Conservation (phyloP, 2,888 invertebrate species). For the Thecocarcelia acutangulata region DNA sequence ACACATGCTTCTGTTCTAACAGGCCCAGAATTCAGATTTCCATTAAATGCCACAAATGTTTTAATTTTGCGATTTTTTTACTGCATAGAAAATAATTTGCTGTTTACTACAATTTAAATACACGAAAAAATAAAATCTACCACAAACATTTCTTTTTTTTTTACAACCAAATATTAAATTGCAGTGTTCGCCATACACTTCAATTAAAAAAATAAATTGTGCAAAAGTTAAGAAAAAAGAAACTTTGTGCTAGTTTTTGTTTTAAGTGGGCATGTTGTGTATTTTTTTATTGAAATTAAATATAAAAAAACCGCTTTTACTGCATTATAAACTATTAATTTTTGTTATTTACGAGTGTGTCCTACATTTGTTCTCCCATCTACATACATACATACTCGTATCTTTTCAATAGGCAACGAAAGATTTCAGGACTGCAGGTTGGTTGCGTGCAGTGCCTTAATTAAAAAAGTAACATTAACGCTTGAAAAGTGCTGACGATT, state of each 20-base stretch:
- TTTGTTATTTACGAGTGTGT: neutral
- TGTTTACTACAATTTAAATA: constrained; percentile 2
- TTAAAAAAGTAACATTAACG: no score
- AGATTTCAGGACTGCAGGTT: no score
- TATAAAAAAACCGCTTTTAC: neutral
- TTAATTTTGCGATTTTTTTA: no score
- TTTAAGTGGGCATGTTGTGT: constrained; percentile 14
- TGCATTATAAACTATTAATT: constrained; percentile 19
- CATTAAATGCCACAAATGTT: no score
- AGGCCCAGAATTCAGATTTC: no score
- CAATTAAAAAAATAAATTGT: constrained; percentile 6
- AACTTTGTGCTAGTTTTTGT: constrained; percentile 29
- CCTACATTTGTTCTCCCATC: neutral
- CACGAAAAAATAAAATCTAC: neutral
- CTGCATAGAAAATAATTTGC: neutral
- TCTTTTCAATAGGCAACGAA: no score
- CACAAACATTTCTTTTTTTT: neutral
- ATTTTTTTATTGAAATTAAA: constrained; percentile 7
- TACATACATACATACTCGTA: neutral
- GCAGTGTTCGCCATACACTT: constrained; percentile 4
- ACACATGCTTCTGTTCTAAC: no score
- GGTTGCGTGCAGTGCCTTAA: no score
- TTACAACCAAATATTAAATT: constrained; percentile 9
- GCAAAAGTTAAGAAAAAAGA: constrained; percentile 16
- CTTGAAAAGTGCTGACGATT: neutral